Evolutionary conservation across 2,113 vertebrate genomes (phyloP).

Genomic region (Phycodurus eques): DNA sequence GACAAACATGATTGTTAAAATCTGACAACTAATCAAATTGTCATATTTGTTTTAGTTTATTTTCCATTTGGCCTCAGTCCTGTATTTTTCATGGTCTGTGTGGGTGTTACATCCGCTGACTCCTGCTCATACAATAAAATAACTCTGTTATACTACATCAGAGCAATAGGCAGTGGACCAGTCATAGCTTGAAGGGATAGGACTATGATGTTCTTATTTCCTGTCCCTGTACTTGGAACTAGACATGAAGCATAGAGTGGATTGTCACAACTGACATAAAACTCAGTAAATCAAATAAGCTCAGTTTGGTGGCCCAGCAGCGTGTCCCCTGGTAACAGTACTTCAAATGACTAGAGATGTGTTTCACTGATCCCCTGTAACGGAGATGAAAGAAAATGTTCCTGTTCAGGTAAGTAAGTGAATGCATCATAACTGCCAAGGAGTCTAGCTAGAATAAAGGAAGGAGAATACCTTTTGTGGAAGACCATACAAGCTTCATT

Average conservation of each 20-base stretch:
- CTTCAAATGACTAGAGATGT: conserved; percentile 53
- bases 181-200: conserved; percentile 38
- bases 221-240: conserved; percentile 29
- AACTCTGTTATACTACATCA: conserved; percentile 30
- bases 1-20: too few relatives aligned
- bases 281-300: conserved; percentile 64
- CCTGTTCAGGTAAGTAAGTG: conserved; percentile 58
- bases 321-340: conserved; percentile 59
- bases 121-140: conserved; percentile 19
- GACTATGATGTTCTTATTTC: conserved; percentile 42
- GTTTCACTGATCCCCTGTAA: conserved; percentile 52
- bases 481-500: conserved; percentile 24
- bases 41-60: too few relatives aligned
- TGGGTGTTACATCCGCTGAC: neutral
- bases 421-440: conserved; percentile 65
- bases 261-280: conserved; percentile 58
- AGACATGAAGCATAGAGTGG: conserved; percentile 60
- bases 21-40: too few relatives aligned
- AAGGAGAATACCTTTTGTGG: conserved; percentile 30
- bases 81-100: neutral
- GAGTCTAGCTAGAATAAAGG: conserved; percentile 37
- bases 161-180: conserved; percentile 21
- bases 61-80: too few relatives aligned
- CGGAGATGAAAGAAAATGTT: conserved; percentile 58
- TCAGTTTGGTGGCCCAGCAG: conserved; percentile 40